Evolutionary conservation across 2,113 vertebrate genomes (phyloP).

Genomic region (Climacteris rufus): DNA sequence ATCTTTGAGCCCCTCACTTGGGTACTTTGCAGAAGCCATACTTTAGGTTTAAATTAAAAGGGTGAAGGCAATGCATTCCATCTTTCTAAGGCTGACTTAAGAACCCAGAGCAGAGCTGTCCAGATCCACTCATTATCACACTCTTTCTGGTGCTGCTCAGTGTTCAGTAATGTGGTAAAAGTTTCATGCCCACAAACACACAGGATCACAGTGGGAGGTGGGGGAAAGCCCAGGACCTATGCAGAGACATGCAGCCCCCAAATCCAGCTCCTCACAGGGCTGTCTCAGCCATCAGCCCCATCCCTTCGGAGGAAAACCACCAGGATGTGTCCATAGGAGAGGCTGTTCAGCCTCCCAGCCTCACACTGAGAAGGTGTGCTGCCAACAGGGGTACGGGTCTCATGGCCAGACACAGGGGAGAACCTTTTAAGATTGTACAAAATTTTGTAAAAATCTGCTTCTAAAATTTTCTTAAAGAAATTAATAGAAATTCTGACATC

Average conservation of each 20-base stretch:
- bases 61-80: not conserved
- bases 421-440: not conserved
- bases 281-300: not conserved
- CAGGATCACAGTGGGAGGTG: not conserved
- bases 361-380: not conserved
- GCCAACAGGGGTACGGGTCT: not conserved
- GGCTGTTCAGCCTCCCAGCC: not conserved
- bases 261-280: fast-evolving
- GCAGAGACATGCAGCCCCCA: not conserved
- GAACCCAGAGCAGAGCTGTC: not conserved
- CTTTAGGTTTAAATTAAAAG: not conserved
- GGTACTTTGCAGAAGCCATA: not conserved
- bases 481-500: not conserved
- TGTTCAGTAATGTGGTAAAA: not conserved
- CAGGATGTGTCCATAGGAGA: not conserved
- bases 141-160: not conserved
- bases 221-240: not conserved
- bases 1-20: not conserved
- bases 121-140: not conserved
- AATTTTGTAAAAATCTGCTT: not conserved
- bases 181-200: not conserved
- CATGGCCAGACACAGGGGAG: not conserved
- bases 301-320: not conserved
- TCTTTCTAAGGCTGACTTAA: not conserved
- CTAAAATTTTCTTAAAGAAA: not conserved